Evolutionary conservation across 2,113 vertebrate species (phyloP).

Genomic region (Cebus imitator): DNA sequence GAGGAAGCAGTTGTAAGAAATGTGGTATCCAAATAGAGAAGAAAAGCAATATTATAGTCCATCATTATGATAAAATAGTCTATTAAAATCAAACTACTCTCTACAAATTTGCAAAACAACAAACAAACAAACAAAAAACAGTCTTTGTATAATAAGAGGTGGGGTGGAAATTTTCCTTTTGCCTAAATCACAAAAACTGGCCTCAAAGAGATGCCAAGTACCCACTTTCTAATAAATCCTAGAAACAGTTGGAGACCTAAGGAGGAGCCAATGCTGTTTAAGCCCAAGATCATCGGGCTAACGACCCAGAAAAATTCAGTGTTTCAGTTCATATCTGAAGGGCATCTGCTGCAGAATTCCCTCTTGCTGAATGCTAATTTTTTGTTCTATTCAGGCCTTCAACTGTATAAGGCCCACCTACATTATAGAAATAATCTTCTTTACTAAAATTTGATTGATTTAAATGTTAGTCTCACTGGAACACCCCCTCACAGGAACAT

Average conservation of each 20-base stretch:
- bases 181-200: background rate
- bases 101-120: background rate
- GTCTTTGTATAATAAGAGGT: background rate
- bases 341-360: background rate
- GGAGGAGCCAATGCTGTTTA: background rate
- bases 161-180: background rate
- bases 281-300: background rate
- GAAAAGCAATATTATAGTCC: background rate
- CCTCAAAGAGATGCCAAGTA: background rate
- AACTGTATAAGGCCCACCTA: background rate
- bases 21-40: background rate
- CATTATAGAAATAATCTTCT: background rate
- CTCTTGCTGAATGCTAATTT: background rate
- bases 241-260: background rate
- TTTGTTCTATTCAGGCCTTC: background rate
- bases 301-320: background rate
- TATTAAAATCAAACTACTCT: background rate
- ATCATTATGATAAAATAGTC: background rate
- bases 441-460: background rate
- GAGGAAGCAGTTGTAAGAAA: background rate
- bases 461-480: background rate
- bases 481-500: background rate
- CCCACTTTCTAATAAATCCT: background rate
- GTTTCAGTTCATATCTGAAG: background rate
- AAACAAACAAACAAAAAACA: background rate